phyloP scores from a whole-genome alignment of 2,888 invertebrate genomes.

The Eucriotettix oculatus region DNA sequence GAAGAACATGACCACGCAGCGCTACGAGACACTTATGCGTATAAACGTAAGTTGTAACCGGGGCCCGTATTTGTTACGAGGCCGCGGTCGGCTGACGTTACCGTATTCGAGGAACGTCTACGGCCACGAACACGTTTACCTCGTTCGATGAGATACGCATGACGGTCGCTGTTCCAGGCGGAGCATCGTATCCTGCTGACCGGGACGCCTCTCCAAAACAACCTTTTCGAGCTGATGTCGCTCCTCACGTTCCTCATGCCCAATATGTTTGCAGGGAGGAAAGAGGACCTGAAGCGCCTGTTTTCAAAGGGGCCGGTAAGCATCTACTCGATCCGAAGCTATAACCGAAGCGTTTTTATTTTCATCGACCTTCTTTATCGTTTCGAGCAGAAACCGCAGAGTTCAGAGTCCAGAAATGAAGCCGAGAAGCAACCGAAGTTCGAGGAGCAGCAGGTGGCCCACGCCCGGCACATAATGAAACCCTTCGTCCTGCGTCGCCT shows the following conservation, averaged over 20 bases:
- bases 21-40: constrained; percentile 75
- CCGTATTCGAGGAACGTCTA: too few relatives aligned
- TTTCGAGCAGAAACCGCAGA: not conserved
- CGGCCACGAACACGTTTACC: too few relatives aligned
- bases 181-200: constrained; percentile 75
- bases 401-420: not conserved
- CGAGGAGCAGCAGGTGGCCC: constrained; percentile 75
- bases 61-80: too few relatives aligned
- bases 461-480: constrained; percentile 90
- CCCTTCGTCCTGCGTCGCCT: constrained; percentile 83
- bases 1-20: constrained; percentile 88
- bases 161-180: constrained; percentile 41
- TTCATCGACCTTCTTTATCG: too few relatives aligned
- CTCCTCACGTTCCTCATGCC: constrained; percentile 93
- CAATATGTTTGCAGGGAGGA: constrained; percentile 76
- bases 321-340: constrained; percentile 13
- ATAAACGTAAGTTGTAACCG: constrained; percentile 43
- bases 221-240: constrained; percentile 88
- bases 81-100: too few relatives aligned
- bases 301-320: constrained; percentile 58
- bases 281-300: constrained; percentile 69
- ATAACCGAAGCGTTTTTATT: too few relatives aligned
- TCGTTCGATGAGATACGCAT: too few relatives aligned
- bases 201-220: constrained; percentile 93
- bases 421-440: constrained; percentile 41